phyloP scores from a whole-genome alignment of 1,140 invertebrate genomes.

The Drosophila murphyi region DNA sequence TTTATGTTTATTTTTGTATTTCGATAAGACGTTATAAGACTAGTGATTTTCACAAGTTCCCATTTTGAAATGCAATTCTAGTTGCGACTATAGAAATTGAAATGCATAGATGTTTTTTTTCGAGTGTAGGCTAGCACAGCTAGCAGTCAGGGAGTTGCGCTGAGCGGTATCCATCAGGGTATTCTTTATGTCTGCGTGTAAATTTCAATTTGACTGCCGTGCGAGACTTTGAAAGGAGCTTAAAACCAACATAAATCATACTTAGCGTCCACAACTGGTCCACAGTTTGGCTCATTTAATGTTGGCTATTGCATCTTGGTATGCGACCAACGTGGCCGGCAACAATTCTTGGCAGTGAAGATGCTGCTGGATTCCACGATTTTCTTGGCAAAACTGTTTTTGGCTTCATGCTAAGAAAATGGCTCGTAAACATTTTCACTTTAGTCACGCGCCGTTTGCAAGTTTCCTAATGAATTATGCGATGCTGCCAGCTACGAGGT shows the following conservation, averaged over 20 bases:
- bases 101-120: too few species aligned
- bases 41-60: too few species aligned
- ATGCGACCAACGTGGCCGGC: slow-evolving; percentile 21
- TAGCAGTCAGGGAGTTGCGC: not conserved
- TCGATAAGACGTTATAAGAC: too few species aligned
- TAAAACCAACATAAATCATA: slow-evolving; percentile 77
- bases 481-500: slow-evolving; percentile 42
- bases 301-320: slow-evolving; percentile 10
- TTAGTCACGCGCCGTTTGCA: slow-evolving; percentile 79
- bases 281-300: slow-evolving; percentile 5
- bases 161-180: slow-evolving; percentile 28
- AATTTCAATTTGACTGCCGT: slow-evolving; percentile 79
- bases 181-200: slow-evolving; percentile 52
- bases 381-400: slow-evolving; percentile 65
- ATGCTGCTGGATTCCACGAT: slow-evolving; percentile 8
- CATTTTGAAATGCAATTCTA: too few species aligned
- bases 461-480: slow-evolving; percentile 72
- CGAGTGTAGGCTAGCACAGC: too few species aligned
- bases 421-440: slow-evolving; percentile 74
- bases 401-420: slow-evolving; percentile 65
- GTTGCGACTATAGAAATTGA: too few species aligned
- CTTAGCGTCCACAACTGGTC: slow-evolving; percentile 61
- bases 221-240: slow-evolving; percentile 56
- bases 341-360: slow-evolving; percentile 30
- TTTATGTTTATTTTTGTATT: too few species aligned